These are phyloP conservation scores for Pterois miles DNA, from an alignment of 2,797 vertebrate species.

Conservation along the genomic window DNA sequence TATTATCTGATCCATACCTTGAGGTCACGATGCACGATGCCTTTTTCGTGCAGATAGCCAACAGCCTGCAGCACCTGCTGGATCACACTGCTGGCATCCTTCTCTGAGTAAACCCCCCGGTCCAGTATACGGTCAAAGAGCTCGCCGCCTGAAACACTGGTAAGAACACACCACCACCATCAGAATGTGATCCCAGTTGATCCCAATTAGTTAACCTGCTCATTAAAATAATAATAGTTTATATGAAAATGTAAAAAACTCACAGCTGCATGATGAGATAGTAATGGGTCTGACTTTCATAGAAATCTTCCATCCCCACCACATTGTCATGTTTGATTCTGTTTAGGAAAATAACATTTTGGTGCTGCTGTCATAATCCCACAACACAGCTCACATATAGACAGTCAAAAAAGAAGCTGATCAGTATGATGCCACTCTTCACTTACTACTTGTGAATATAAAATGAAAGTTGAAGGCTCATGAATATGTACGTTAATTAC, in stretches of 20 bases:
- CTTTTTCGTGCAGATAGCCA: slow-evolving; percentile 91
- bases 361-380: not conserved
- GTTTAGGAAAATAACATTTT: slow-evolving; percentile 17
- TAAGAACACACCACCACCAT: accelerated
- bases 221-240: not conserved
- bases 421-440: not conserved
- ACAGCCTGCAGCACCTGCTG: slow-evolving; percentile 95
- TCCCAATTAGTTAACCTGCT: not conserved
- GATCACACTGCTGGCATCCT: slow-evolving; percentile 95
- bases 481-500: slow-evolving; percentile 70
- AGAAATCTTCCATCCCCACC: slow-evolving; percentile 94
- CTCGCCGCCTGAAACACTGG: slow-evolving; percentile 94
- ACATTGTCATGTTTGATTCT: slow-evolving; percentile 98
- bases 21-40: slow-evolving; percentile 93
- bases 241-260: slow-evolving; percentile 67
- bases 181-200: not conserved
- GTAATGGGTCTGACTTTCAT: slow-evolving; percentile 94
- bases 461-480: not conserved
- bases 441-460: not conserved
- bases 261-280: slow-evolving; percentile 98
- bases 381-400: not conserved
- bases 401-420: not conserved
- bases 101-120: slow-evolving; percentile 94
- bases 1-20: slow-evolving; percentile 82
- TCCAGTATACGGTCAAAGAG: slow-evolving; percentile 99